These are phyloP conservation scores for Chrysina gloriosa DNA, from an alignment of 2,888 invertebrate species.

Conservation along the genomic window DNA sequence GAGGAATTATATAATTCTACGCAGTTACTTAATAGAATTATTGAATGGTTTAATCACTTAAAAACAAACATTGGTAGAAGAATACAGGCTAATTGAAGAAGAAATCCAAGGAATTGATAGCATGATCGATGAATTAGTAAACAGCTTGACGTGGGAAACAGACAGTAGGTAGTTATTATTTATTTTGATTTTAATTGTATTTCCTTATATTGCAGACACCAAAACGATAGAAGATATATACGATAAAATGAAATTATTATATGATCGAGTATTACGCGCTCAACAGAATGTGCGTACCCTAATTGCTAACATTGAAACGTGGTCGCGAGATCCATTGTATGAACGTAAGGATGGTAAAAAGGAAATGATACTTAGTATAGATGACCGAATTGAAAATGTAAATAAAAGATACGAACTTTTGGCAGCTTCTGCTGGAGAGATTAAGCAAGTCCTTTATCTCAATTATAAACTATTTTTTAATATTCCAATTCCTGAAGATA, in stretches of 20 bases:
- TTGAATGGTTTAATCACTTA: constrained; percentile 86
- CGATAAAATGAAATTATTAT: constrained; percentile 76
- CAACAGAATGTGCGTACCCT: constrained; percentile 75
- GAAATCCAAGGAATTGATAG: constrained; percentile 82
- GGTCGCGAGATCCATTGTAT: constrained; percentile 82
- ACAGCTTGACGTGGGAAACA: constrained; percentile 82
- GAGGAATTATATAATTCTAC: constrained; percentile 72
- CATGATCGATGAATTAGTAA: constrained; percentile 76
- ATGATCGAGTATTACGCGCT: constrained; percentile 75
- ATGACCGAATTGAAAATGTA: constrained; percentile 69
- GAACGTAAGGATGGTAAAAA: constrained; percentile 77
- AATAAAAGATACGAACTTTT: constrained; percentile 67
- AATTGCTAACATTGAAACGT: constrained; percentile 70
- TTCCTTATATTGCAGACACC: constrained; percentile 66
- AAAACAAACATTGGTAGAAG: constrained; percentile 80
- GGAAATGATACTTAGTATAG: constrained; percentile 68
- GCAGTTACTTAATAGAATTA: constrained; percentile 68
- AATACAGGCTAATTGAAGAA: constrained; percentile 79
- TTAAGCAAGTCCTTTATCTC: constrained; percentile 70
- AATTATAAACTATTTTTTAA: constrained; percentile 80
- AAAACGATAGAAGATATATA: constrained; percentile 78
- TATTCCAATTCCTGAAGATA: constrained; percentile 60
- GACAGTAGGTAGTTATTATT: constrained; percentile 72
- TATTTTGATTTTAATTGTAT: constrained; percentile 52
- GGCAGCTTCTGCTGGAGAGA: constrained; percentile 68